phyloP scores from a whole-genome alignment of 1,140 invertebrate species.

The Neomicropteryx cornuta region DNA sequence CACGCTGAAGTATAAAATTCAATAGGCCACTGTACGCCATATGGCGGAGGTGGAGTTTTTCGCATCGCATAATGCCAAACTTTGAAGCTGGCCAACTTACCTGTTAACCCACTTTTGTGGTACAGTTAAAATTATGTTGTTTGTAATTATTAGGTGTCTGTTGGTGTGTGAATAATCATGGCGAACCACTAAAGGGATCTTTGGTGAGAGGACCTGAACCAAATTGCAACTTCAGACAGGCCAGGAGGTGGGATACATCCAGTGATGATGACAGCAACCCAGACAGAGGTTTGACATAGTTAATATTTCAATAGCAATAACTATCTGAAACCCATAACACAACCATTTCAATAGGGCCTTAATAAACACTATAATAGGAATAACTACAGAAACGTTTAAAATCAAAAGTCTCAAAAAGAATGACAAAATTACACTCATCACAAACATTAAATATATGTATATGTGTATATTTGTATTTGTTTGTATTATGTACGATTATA shows the following conservation, averaged over 20 bases:
- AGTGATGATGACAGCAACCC: conserved; percentile 23
- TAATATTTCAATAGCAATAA: conserved; percentile 4
- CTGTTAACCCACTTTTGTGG: too few relatives aligned
- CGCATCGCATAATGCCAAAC: too few relatives aligned
- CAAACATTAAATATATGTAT: too few relatives aligned
- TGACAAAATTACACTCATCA: conserved; percentile 1
- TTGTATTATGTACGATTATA: too few relatives aligned
- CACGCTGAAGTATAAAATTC: too few relatives aligned
- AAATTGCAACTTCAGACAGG: conserved; percentile 64
- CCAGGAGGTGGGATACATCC: conserved; percentile 39
- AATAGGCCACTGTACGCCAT: too few relatives aligned
- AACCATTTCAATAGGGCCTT: neutral
- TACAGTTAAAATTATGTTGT: too few relatives aligned
- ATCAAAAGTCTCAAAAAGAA: neutral
- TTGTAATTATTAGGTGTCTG: conserved; percentile 44
- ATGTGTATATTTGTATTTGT: too few relatives aligned
- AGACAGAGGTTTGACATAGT: conserved; percentile 18
- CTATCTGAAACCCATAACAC: neutral
- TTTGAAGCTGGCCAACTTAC: too few relatives aligned
- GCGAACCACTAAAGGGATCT: conserved; percentile 67
- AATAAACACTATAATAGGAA: neutral
- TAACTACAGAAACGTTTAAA: neutral
- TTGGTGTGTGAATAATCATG: conserved; percentile 74
- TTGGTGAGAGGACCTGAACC: conserved; percentile 58
- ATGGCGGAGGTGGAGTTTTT: too few relatives aligned